Base-by-base conservation (phyloP, 2,888 invertebrate genomes). In the Liodrosophila aerea region DNA sequence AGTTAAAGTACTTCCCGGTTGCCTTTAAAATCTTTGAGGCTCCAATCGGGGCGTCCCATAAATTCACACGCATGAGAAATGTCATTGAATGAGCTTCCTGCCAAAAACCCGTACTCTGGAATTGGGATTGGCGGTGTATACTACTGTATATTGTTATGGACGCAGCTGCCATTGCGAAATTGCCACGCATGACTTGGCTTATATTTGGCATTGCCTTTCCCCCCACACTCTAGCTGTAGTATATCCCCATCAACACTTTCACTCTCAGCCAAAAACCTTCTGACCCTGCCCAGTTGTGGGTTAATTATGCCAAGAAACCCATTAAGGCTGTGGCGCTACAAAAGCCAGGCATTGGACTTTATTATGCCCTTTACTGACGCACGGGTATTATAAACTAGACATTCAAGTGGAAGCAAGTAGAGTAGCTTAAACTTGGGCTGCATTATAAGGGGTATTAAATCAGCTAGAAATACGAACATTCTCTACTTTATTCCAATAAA, bases 51-150 rank as follows among this genome's bases (percentile, higher is more conserved):
- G 49, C 44, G n/a, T n/a, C 45, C 64, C 63, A 77, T 84, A 77
- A 77, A 84, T 77, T 77, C 72, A 64, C 81, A 84, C 77, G 78
- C 78, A 68, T 68, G 78, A 84, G 64, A 64, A 84, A 64, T 78
- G 85, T 84, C 85, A 72, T 77, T 84, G 75, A 76, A 84, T 77
- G 44, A 56, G 68, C 40, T 60, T 41, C 41, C 45, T 22, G 12
- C 29, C 22, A 11, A n/a, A 41, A 12, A 12, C 4, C 5, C n/a
- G 12, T 22, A 7, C 27, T n/a, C 16, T 9, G 15, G n/a, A n/a
- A n/a, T n/a, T n/a, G n/a, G n/a, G n/a, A n/a, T n/a, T n/a, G n/a
- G n/a, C n/a, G n/a, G n/a, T n/a, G n/a, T n/a, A n/a, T n/a, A n/a
- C n/a, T n/a, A n/a, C n/a, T n/a, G n/a, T 45, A 66, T 64, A 78